These are phyloP conservation scores for Rhimphoctona megacephalus DNA, from an alignment of 2,888 invertebrate species.

Conservation along the genomic window DNA sequence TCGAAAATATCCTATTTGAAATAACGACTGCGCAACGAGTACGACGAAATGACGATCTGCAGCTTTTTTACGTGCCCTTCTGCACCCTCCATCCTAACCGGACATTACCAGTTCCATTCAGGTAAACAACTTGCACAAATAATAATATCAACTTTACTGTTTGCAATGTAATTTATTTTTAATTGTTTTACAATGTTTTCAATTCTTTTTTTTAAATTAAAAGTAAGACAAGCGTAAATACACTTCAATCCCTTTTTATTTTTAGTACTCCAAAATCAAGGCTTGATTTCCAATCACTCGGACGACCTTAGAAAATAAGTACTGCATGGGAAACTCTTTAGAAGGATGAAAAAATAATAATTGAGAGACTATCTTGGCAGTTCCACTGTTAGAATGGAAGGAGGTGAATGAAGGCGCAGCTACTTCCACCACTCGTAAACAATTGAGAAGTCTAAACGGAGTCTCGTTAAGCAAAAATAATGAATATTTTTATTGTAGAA, in stretches of 20 bases:
- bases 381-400: background rate
- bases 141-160: background rate
- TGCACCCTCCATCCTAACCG: background rate
- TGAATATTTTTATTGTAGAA: slow-evolving; percentile 70
- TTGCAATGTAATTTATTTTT: background rate
- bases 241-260: background rate
- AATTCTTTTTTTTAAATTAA: background rate
- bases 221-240: background rate
- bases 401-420: background rate
- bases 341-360: slow-evolving; percentile 1
- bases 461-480: slow-evolving; percentile 74
- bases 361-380: background rate
- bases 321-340: background rate
- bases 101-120: slow-evolving; percentile 14
- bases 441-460: slow-evolving; percentile 62
- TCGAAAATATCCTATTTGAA: slow-evolving; percentile 84
- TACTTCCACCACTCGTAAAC: slow-evolving; percentile 32
- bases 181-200: background rate
- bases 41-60: slow-evolving; percentile 56
- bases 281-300: background rate
- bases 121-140: background rate
- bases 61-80: slow-evolving; percentile 41
- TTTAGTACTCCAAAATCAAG: background rate
- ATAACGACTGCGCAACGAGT: slow-evolving; percentile 77
- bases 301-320: background rate